A percentile compares a stretch with the other conserved stretches of the same genome.
Conservation (phyloP, 2,888 invertebrate species). For the Andricus quercusramuli region DNA sequence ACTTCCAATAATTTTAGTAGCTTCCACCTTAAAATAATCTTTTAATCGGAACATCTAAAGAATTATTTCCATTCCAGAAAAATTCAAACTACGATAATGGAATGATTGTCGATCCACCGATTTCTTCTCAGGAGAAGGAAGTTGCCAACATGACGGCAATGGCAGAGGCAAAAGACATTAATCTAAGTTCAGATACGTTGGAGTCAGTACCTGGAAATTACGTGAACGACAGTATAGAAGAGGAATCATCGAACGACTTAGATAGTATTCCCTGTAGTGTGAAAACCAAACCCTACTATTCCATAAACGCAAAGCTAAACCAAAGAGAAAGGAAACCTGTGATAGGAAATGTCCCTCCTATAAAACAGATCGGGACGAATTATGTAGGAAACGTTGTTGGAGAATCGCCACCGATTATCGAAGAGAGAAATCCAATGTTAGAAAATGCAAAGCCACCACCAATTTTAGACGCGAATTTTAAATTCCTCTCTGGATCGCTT, state of each 20-base stretch:
- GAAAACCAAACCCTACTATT: conserved; percentile 77
- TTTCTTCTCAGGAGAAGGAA: conserved; percentile 61
- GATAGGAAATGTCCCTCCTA: conserved; percentile 55
- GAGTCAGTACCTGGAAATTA: conserved; percentile 55
- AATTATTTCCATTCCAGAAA: conserved; percentile 65
- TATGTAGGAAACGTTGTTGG: conserved; percentile 58
- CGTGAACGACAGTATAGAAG: conserved; percentile 62
- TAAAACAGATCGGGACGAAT: conserved; percentile 60
- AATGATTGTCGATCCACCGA: conserved; percentile 59
- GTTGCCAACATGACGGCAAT: conserved; percentile 59
- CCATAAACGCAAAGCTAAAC: conserved; percentile 75
- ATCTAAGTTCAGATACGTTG: conserved; percentile 55
- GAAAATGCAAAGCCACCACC: conserved; percentile 70
- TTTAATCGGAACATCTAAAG: conserved; percentile 50
- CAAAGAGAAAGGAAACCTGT: conserved; percentile 70
- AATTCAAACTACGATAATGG: conserved; percentile 71
- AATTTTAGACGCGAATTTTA: conserved; percentile 69
- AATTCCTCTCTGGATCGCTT: conserved; percentile 65
- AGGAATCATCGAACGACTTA: conserved; percentile 68
- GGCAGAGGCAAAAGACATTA: conserved; percentile 62
- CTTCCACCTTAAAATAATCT: no score
- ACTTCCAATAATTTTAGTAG: no score
- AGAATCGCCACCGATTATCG: conserved; percentile 54
- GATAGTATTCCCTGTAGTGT: conserved; percentile 72
- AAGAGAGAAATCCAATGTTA: conserved; percentile 64